A percentile compares a stretch with the other conserved stretches of the same genome.
phyloP scores from a whole-genome alignment of 2,797 vertebrate species.

The Dicrostonyx torquatus region DNA sequence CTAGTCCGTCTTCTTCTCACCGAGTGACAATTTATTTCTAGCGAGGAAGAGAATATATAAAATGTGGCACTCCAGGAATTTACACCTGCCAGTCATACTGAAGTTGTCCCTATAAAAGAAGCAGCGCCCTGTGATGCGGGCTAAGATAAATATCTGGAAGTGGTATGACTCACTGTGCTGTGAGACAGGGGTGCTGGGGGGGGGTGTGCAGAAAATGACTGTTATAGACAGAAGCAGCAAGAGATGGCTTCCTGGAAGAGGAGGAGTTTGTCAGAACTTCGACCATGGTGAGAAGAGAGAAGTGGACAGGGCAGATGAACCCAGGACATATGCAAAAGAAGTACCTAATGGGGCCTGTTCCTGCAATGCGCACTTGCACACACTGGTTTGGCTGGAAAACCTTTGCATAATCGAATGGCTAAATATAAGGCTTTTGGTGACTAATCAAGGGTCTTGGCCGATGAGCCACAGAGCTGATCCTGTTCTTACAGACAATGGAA shows the following conservation, averaged over 20 bases:
- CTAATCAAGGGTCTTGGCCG: background rate
- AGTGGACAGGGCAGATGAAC: background rate
- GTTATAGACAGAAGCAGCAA: background rate
- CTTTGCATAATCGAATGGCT: background rate
- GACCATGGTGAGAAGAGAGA: constrained; percentile 5
- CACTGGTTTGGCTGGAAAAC: background rate
- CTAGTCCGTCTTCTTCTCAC: background rate
- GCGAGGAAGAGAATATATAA: background rate
- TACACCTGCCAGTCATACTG: background rate
- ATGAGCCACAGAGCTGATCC: background rate
- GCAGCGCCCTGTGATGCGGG: accelerated
- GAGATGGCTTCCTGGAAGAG: constrained; percentile 35
- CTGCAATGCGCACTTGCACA: background rate
- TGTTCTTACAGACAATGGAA: constrained; percentile 36
- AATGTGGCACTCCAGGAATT: constrained; percentile 7
- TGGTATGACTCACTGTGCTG: background rate
- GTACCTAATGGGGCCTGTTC: background rate
- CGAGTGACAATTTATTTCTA: background rate
- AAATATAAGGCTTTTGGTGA: constrained; percentile 24
- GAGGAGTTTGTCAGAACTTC: background rate
- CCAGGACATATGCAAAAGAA: background rate
- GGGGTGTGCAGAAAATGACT: background rate
- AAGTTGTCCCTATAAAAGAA: background rate
- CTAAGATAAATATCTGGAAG: background rate
- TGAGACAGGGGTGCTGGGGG: too few species aligned